Base-by-base conservation (phyloP, 2,797 vertebrate genomes). In the Danio tinwini region DNA sequence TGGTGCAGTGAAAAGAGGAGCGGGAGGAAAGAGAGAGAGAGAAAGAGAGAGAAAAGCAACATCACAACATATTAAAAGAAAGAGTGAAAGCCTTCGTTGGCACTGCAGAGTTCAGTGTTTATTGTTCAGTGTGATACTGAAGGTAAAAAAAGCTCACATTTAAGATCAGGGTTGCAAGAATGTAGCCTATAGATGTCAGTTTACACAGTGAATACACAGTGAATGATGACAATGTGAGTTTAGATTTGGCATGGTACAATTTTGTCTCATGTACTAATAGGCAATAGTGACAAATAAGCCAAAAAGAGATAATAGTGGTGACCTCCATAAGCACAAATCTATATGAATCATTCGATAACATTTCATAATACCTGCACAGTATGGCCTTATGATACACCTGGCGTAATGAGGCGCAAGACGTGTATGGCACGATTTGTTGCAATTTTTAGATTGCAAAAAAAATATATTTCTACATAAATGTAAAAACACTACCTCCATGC, bases 1-100 rank as follows among this genome's bases (percentile, higher is more conserved):
- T 76, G 42, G 81, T 75, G 81, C 84, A 85, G 47, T 42, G 64
- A 70, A 37, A 16, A 74, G 42, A 71, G 49, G 7, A n/a, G 67
- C 61, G 21, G 1, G 21, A 76, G 55, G 7, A 61, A 16, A 19
- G 14, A 17, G 45, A 59, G 17, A 69, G 14, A 53, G 47, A 65
- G 29, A 61, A 72, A 50, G n/a, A n/a, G 3, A 39, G 45, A 50
- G 71, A 50, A 50, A 65, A 56, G 86, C 83, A 29, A 29, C 85
- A 84, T 58, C 5, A 42, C 13, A 7, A 62, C 14, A 14, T 50
- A 40, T 56, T 4, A 45, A 13, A 47, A 10, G 13, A 19, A 49
- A 6, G 8, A 52, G 21, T 21, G 10, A 69, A 61, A 39, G 64
- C 39, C 6, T 39, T 47, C 5, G 1, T 21, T 65, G 61, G 12